A percentile compares a stretch with the other conserved stretches of the same genome.
phyloP scores from a whole-genome alignment of 2,113 vertebrate genomes.

The Oryzias javanicus region DNA sequence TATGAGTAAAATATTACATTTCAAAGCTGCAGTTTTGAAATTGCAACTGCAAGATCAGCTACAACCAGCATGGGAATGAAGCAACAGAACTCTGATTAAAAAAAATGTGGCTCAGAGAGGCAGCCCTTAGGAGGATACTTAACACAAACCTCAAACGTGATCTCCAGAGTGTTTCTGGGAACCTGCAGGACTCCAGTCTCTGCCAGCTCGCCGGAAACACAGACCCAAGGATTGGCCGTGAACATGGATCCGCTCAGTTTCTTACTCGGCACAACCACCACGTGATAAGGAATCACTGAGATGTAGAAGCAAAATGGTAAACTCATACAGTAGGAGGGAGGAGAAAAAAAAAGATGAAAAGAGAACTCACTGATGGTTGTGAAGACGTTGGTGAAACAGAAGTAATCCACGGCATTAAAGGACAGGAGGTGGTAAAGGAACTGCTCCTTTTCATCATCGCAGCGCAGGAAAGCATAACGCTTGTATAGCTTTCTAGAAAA shows the following conservation, averaged over 20 bases:
- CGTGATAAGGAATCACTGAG: constrained; percentile 97
- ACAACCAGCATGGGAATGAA: neutral
- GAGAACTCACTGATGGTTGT: constrained; percentile 92
- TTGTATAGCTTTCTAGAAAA: constrained; percentile 93
- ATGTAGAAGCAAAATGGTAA: constrained; percentile 28
- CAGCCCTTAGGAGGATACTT: neutral
- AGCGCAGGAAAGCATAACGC: constrained; percentile 95
- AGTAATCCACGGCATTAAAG: constrained; percentile 98
- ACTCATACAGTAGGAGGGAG: neutral
- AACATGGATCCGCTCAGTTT: constrained; percentile 98
- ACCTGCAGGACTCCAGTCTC: constrained; percentile 95
- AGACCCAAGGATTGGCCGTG: constrained; percentile 98
- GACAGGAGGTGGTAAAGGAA: constrained; percentile 98
- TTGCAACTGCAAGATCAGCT: too few relatives aligned
- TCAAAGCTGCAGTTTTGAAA: too few relatives aligned
- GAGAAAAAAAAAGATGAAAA: neutral
- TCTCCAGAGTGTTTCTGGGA: constrained; percentile 92
- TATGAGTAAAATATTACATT: too few relatives aligned
- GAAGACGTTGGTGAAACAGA: constrained; percentile 99
- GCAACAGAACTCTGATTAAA: neutral
- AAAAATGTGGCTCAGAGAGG: neutral
- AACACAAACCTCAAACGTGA: constrained; percentile 93
- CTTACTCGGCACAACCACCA: constrained; percentile 93
- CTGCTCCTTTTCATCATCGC: constrained; percentile 98
- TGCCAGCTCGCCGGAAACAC: constrained; percentile 93